Base-by-base conservation (phyloP, 2,113 vertebrate species). In the Hydrolagus affinis region DNA sequence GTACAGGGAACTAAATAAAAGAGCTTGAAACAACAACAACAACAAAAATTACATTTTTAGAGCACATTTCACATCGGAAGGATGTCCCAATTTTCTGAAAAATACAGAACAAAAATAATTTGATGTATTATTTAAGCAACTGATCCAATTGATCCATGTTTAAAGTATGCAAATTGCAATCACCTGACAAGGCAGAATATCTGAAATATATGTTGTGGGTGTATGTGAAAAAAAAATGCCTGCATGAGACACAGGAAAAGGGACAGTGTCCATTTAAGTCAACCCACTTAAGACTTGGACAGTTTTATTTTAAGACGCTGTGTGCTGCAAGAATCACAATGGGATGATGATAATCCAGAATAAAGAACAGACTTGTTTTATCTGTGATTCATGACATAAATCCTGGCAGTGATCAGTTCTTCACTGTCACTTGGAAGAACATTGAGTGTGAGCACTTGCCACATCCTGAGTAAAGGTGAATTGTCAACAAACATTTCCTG, bases 401-500 rank as follows among this genome's bases (percentile, higher is more conserved):
- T 2, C 69, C 69, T 23, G 69, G 14, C 25, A 17, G 28, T 1
- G 8, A 21, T 56, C 8, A 12, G 68, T 0, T 2, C 32, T 21
- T 19, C 32, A 30, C 71, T 32, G 28, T 30, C 30, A 15, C 70
- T 23, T 8, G 23, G 70, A 12, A 10, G 70, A 71, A 71, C 23
- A 25, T 28, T 74, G 28, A 1, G 57, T 68, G 32, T 17, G 87
- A 87, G 87, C 73, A 86, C 72, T 85, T n/a, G 25, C 80, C 85
- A 88, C 85, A 62, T 14, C 87, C 86, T 77, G 85, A 89, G 88
- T 88, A 89, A 90, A 89, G 87, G 87, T 90, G 89, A 90, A 89
- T 89, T 89, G 87, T 89, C 89, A 90, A 90, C 89, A 92, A 92
- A 92, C 88, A 88, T 90, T 90, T 91, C 88, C 89, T 90, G 89